phyloP scores from a whole-genome alignment of 2,888 invertebrate species.

The Heliconius cydno region DNA sequence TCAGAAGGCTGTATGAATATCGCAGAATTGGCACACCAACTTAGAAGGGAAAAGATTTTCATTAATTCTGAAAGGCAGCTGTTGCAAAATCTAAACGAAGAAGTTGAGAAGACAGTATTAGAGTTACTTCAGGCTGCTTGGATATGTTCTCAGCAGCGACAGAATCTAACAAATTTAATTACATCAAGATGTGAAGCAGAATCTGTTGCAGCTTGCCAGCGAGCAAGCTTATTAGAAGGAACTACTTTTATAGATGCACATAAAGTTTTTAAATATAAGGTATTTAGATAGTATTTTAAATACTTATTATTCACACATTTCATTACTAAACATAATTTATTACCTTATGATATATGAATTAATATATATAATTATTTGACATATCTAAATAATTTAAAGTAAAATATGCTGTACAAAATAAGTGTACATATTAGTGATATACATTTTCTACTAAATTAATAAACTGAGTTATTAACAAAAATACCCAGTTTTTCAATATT shows the following conservation, averaged over 20 bases:
- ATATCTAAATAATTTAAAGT: background rate
- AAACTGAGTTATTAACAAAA: background rate
- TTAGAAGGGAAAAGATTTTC: constrained; percentile 93
- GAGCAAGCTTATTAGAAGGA: constrained; percentile 74
- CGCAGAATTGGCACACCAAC: constrained; percentile 82
- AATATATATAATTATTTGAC: background rate
- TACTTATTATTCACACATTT: background rate
- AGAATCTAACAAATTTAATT: constrained; percentile 90
- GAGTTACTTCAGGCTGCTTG: constrained; percentile 89
- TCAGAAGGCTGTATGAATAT: constrained; percentile 80
- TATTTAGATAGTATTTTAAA: constrained; percentile 58
- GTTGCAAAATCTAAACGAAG: constrained; percentile 89
- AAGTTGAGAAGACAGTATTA: constrained; percentile 83
- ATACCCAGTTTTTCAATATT: background rate
- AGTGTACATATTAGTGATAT: background rate
- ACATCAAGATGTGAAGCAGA: constrained; percentile 89
- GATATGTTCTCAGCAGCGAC: constrained; percentile 93
- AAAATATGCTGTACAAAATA: background rate
- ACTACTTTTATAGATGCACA: constrained; percentile 90
- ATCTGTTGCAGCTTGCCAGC: constrained; percentile 89
- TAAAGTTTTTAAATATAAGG: constrained; percentile 93
- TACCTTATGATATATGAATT: background rate
- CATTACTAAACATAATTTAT: no score
- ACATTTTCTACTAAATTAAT: background rate
- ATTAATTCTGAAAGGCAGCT: constrained; percentile 93